A percentile compares a stretch with the other conserved stretches of the same genome.
These are phyloP conservation scores for Chromobotia macracanthus DNA, from an alignment of 2,797 vertebrate genomes.

Conservation along the genomic window DNA sequence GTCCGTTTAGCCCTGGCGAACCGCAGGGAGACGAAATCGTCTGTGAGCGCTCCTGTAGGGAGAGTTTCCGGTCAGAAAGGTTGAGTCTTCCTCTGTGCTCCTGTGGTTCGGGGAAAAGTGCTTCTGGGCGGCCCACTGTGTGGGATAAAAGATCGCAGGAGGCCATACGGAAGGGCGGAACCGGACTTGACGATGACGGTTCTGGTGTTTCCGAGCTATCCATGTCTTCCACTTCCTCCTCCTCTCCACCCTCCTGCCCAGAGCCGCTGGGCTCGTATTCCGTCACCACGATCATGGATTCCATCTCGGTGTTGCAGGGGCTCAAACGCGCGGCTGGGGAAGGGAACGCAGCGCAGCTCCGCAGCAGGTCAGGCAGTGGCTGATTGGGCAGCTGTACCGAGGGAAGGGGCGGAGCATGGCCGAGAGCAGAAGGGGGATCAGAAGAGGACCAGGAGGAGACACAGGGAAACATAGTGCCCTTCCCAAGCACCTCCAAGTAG, in stretches of 20 bases:
- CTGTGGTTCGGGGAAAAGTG: slow-evolving; percentile 69
- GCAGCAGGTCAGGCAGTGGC: slow-evolving; percentile 79
- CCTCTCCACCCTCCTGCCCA: slow-evolving; percentile 62
- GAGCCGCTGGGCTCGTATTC: slow-evolving; percentile 82
- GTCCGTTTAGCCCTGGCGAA: slow-evolving; percentile 77
- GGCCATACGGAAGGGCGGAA: slow-evolving; percentile 59
- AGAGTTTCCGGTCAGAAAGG: slow-evolving; percentile 88
- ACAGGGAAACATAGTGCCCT: slow-evolving; percentile 84
- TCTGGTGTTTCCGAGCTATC: slow-evolving; percentile 74
- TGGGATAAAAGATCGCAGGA: slow-evolving; percentile 76
- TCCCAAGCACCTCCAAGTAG: slow-evolving; percentile 64
- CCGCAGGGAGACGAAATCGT: slow-evolving; percentile 74
- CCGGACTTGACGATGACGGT: slow-evolving; percentile 58
- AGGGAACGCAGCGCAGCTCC: slow-evolving; percentile 70
- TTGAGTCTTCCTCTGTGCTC: slow-evolving; percentile 78
- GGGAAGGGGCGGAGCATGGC: slow-evolving; percentile 70
- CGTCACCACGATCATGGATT: slow-evolving; percentile 90
- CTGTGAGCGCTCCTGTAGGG: slow-evolving; percentile 88
- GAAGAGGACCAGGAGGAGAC: slow-evolving; percentile 78
- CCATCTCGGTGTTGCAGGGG: slow-evolving; percentile 80
- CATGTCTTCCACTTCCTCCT: slow-evolving; percentile 80
- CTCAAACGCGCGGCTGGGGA: slow-evolving; percentile 60
- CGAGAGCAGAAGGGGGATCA: slow-evolving; percentile 66
- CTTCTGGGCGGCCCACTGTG: slow-evolving; percentile 59
- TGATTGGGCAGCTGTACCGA: slow-evolving; percentile 64